Conservation (phyloP, 1,140 invertebrate genomes). For the Phocides pigmalion region DNA sequence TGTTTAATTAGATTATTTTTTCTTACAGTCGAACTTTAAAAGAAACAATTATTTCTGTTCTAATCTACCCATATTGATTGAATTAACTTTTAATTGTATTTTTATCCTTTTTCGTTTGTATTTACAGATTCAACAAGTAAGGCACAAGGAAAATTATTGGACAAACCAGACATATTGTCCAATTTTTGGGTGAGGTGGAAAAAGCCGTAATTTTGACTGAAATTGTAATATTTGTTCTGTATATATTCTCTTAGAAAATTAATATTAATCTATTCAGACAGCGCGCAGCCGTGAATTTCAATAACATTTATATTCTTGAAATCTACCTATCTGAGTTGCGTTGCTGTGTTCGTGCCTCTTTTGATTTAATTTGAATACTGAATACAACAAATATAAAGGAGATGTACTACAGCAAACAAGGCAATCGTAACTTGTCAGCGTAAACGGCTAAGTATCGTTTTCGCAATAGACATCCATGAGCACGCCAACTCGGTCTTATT, state of each 20-base stretch:
- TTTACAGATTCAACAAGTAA: no score
- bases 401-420: neutral
- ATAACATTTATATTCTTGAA: constrained; percentile 6
- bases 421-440: constrained; percentile 2
- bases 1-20: no score
- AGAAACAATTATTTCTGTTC: no score
- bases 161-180: no score
- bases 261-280: neutral
- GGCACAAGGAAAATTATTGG: no score
- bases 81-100: no score
- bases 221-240: no score
- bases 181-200: no score
- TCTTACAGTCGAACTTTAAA: no score
- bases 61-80: no score
- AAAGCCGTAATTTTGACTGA: no score
- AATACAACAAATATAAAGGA: neutral
- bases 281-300: neutral
- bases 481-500: constrained; percentile 40
- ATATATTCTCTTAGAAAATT: neutral
- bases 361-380: neutral
- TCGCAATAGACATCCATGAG: constrained; percentile 45
- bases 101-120: no score
- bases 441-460: constrained; percentile 21
- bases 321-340: neutral
- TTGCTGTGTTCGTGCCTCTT: neutral